Base-by-base conservation (phyloP, 2,888 invertebrate species). In the Protodeltote pygarga region DNA sequence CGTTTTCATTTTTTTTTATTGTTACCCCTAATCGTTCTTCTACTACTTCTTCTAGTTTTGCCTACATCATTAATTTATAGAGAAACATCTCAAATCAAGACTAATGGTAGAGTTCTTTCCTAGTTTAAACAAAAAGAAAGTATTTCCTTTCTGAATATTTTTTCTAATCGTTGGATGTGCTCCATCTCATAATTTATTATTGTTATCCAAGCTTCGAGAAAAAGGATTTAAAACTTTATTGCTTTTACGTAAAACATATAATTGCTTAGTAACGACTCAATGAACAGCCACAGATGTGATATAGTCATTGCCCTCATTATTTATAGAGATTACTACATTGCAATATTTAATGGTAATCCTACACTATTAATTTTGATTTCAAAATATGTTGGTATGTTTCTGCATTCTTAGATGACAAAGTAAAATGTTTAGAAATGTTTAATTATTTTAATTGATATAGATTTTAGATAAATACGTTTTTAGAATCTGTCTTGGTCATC, bases 231-330 rank as follows among this genome's bases (percentile, higher is more conserved):
- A 47, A 60, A 29, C 62, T 55, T 38, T 52, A 57, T 5, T 6
- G 19, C 45, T 15, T 17, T 39, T 6, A 25, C 1, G 42, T 52
- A 49, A 42, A 39, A 29, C 16, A 8, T n/a, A 45, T 17, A 61
- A 21, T 65, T 1, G 39, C 10, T 32, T 35, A 19, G 28, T 8
- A 3, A 32, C 27, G n/a, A 15, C 48, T 50, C 52, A 52, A 55
- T 45, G 42, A 45, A 51, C 44, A 48, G 10, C 10, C 35, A 13
- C 25, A 45, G 40, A 53, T 48, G 38, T 63, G 46, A 40, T 44
- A 44, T 51, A 63, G 53, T 63, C 65, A 63, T 49, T 65, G 68
- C 47, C 51, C 68, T 67, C 54, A 53, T 66, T 62, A 65, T 62
- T 53, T 51, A 54, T 37, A 53, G 47, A 23, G 13, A 27, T 51